Base-by-base conservation (phyloP, 2,797 vertebrate genomes). In the Brachyrhaphis roseni region DNA sequence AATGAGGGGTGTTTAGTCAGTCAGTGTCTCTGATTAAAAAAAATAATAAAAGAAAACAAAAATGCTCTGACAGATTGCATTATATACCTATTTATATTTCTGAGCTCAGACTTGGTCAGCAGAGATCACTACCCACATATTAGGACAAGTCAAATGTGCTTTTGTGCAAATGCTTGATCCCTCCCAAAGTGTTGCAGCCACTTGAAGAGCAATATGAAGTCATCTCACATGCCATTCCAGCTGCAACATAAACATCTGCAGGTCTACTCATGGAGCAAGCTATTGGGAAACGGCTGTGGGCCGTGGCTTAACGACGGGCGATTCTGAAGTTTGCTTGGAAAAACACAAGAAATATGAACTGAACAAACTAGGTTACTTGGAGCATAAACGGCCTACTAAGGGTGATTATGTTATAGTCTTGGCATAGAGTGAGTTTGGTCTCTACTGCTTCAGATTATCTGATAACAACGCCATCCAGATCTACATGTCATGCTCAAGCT, bases 221-320 rank as follows among this genome's bases (percentile, higher is more conserved):
- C 93, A 91, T 74, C 77, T 62, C 84, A 85, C 78, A 77, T 75
- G 81, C 74, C 53, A 76, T 80, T 82, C 82, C 78, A 85, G 79
- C 89, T 84, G 86, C 80, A 80, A 66, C 82, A 80, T 86, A 73
- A 94, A 87, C 84, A 87, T 85, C 89, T 93, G 87, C 84, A 79
- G 79, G 70, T 87, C 75, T 76, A 74, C 78, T 85, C n/a, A 68
- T 4, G 53, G 59, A 82, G 78, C 78, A 41, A 72, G 75, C 5
- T 80, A 81, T 77, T 84, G 76, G 55, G 13, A 57, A 77, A n/a
- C 12, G n/a, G 31, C 5, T 39, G 53, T 18, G 55, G 34, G 74
- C 57, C 28, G 36, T 20, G 74, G 47, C 23, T 36, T 26, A 78
- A 76, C 59, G 45, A 72, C n/a, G 43, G 16, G 26, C 26, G 46